Conservation (phyloP, 2,113 vertebrate genomes). For the Trinectes maculatus region DNA sequence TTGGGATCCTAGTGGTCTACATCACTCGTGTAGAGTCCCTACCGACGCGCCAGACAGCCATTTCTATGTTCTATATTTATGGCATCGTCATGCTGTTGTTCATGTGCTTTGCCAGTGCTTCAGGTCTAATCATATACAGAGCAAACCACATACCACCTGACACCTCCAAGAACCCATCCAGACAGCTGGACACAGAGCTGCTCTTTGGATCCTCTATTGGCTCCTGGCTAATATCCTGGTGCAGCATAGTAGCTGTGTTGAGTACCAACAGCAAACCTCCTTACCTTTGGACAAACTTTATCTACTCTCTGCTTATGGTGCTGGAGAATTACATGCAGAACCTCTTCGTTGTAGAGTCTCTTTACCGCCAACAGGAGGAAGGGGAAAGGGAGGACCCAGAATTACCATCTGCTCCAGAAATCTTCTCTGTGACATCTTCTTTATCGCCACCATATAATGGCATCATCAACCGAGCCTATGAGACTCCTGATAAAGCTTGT, state of each 20-base stretch:
- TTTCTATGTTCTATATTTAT: constrained; percentile 92
- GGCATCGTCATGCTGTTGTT: constrained; percentile 85
- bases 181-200: constrained; percentile 90
- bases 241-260: constrained; percentile 88
- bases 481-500: constrained; percentile 51
- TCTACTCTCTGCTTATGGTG: constrained; percentile 89
- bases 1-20: constrained; percentile 90
- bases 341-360: constrained; percentile 93
- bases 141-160: constrained; percentile 83
- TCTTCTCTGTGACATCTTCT: constrained; percentile 84
- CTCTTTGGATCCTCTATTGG: constrained; percentile 90
- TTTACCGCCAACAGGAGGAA: constrained; percentile 83
- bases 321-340: constrained; percentile 95
- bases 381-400: constrained; percentile 67
- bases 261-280: constrained; percentile 77
- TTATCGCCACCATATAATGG: constrained; percentile 77
- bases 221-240: constrained; percentile 98
- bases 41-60: constrained; percentile 83
- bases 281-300: constrained; percentile 90
- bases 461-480: constrained; percentile 79
- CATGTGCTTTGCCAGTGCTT: constrained; percentile 86
- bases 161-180: constrained; percentile 88
- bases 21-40: constrained; percentile 87
- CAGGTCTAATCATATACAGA: constrained; percentile 87
- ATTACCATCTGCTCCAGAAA: constrained; percentile 73